Conservation (phyloP, 1,140 invertebrate genomes). For the Scaptomyza graminum region DNA sequence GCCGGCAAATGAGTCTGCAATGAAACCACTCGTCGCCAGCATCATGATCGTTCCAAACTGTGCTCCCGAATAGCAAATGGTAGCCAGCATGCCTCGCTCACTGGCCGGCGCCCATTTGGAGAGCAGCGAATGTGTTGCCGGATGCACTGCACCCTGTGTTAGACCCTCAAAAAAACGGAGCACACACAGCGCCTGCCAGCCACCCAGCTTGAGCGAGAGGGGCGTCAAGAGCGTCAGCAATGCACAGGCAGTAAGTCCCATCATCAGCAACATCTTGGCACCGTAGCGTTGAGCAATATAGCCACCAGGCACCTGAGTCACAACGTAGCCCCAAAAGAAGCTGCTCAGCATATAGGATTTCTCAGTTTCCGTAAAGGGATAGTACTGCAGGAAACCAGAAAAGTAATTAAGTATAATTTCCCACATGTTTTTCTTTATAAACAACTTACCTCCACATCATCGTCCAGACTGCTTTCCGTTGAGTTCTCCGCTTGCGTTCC, state of each 20-base stretch:
- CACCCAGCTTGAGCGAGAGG: conserved; percentile 81
- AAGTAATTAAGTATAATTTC: neutral
- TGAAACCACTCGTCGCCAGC: conserved; percentile 86
- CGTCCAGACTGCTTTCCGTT: conserved; percentile 38
- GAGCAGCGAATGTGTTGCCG: conserved; percentile 91
- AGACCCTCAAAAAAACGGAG: conserved; percentile 90
- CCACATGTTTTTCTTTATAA: neutral
- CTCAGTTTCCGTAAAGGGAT: conserved; percentile 41
- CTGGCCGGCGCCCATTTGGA: conserved; percentile 90
- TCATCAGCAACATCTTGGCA: conserved; percentile 84
- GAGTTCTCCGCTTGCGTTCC: conserved; percentile 3
- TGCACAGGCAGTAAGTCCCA: conserved; percentile 80
- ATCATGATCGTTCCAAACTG: conserved; percentile 91
- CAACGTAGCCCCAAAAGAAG: conserved; percentile 86
- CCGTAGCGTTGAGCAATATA: conserved; percentile 84
- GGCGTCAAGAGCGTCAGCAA: conserved; percentile 84
- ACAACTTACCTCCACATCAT: conserved; percentile 23
- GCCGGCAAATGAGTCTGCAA: conserved; percentile 87
- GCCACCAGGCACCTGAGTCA: conserved; percentile 75
- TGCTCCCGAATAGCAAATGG: conserved; percentile 87
- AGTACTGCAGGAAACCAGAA: conserved; percentile 20
- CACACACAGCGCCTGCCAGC: conserved; percentile 85
- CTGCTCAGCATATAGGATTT: conserved; percentile 85
- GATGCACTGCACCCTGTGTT: conserved; percentile 92
- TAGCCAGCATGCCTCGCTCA: conserved; percentile 86